Evolutionary conservation across 2,113 vertebrate genomes (phyloP).

Genomic region (Donacobius atricapilla): DNA sequence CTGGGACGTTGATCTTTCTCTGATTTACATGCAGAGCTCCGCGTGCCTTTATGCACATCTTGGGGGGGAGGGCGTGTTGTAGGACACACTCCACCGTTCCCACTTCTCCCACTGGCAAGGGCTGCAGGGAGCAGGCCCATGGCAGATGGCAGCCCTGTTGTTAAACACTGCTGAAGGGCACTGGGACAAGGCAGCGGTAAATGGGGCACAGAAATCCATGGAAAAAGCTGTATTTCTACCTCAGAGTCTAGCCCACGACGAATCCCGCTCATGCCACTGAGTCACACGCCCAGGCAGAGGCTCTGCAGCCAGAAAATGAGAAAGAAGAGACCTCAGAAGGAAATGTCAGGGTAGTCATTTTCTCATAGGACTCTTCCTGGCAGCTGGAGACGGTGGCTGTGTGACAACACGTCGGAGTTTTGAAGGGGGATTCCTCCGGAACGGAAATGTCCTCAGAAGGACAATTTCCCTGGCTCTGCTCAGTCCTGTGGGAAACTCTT

Average conservation of each 20-base stretch:
- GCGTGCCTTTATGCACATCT: background rate
- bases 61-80: accelerated
- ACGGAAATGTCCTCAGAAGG: slow-evolving; percentile 21
- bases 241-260: background rate
- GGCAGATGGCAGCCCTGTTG: background rate
- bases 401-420: slow-evolving; percentile 11
- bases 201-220: background rate
- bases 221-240: background rate
- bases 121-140: background rate
- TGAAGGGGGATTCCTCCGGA: slow-evolving; percentile 50
- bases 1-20: background rate
- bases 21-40: background rate
- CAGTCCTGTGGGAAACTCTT: slow-evolving; percentile 63
- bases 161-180: background rate
- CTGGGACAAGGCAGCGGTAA: background rate
- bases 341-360: slow-evolving; percentile 50
- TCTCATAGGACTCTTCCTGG: slow-evolving; percentile 53
- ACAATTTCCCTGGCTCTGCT: background rate
- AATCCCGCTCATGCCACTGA: background rate
- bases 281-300: background rate
- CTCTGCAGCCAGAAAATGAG: slow-evolving; percentile 27
- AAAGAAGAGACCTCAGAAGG: slow-evolving; percentile 42
- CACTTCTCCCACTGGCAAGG: background rate
- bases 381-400: slow-evolving; percentile 9
- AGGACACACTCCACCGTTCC: background rate